Evolutionary conservation across 2,888 invertebrate genomes (phyloP), one percentile per base, ranked within the genome.

Genomic region (Xestia sexstrigata): DNA sequence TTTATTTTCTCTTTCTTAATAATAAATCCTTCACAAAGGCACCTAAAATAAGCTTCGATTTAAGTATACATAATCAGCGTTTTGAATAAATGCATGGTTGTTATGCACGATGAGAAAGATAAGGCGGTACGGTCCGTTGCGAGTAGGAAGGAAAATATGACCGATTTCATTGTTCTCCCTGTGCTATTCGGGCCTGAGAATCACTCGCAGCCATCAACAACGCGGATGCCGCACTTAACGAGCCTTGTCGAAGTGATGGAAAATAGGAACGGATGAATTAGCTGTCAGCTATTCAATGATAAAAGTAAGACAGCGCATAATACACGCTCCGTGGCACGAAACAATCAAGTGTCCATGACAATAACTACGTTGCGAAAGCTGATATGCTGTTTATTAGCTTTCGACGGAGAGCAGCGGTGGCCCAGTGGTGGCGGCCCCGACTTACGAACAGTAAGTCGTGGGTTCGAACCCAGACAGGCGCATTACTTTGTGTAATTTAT

Each of bases 131-230:
- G 96, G 95, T 96, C 93, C 91, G 96, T 91, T 96, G 96, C 94
- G 89, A 92, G 93, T 92, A 94, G 95, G 94, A 94, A 94, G 95
- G 95, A 95, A 95, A 96, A 95, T 96, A 95, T 96, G 96, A 96
- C 95, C 94, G 96, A 95, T 96, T 95, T 95, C 96, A 96, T 96
- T 96, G 96, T 96, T 96, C 94, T 94, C 92, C 89, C 91, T 89
- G 91, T 90, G 94, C 93, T 94, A 93, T 94, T 94, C 92, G 93
- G 92, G 93, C 93, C 94, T 94, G 94, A 95, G 96, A 96, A 96
- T 96, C 96, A 96, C 96, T 95, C 94, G 94, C 92, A 93, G 95
- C 95, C 95, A 96, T 96, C 96, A 95, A 95, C 95, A 93, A 92
- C 94, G 92, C 93, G 95, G 95, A 95, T 94, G 94, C 95, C 95